Conservation (phyloP, 2,888 invertebrate genomes). For the Lepidochitona cinerea region DNA sequence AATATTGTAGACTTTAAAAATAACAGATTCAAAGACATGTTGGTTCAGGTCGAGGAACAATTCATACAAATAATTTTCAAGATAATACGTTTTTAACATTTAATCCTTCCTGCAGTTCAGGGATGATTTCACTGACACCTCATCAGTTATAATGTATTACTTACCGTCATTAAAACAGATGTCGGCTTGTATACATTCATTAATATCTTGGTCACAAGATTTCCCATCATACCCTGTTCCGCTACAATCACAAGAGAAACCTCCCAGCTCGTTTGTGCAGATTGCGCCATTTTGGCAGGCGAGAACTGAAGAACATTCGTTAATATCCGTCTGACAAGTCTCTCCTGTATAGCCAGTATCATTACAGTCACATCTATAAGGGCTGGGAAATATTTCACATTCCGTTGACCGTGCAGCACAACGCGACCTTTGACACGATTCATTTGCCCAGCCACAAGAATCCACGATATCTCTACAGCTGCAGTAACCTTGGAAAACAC, state of each 20-base stretch:
- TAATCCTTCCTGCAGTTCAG: too few relatives aligned
- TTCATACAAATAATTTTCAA: too few relatives aligned
- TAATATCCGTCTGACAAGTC: slow-evolving; percentile 41
- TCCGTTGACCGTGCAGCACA: slow-evolving; percentile 39
- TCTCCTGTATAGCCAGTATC: slow-evolving; percentile 45
- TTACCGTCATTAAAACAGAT: slow-evolving; percentile 61
- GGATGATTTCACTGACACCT: too few relatives aligned
- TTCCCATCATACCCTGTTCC: slow-evolving; percentile 55
- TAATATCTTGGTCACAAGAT: slow-evolving; percentile 44
- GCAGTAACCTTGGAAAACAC: slow-evolving; percentile 52
- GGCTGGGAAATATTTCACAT: slow-evolving; percentile 34
- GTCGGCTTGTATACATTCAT: slow-evolving; percentile 46
- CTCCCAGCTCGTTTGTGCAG: slow-evolving; percentile 50
- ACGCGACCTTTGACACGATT: slow-evolving; percentile 47
- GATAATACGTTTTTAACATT: too few relatives aligned
- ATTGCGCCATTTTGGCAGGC: slow-evolving; percentile 47
- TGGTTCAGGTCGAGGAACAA: too few relatives aligned
- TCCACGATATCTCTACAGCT: slow-evolving; percentile 49
- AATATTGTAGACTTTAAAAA: too few relatives aligned
- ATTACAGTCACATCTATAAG: slow-evolving; percentile 52
- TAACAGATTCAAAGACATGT: too few relatives aligned
- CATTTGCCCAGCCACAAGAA: slow-evolving; percentile 61
- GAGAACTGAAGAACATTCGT: slow-evolving; percentile 41
- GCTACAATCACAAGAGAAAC: slow-evolving; percentile 49
- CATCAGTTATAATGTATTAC: too few relatives aligned